Conservation (phyloP, 1,140 invertebrate species). For the Conus betulinus region DNA sequence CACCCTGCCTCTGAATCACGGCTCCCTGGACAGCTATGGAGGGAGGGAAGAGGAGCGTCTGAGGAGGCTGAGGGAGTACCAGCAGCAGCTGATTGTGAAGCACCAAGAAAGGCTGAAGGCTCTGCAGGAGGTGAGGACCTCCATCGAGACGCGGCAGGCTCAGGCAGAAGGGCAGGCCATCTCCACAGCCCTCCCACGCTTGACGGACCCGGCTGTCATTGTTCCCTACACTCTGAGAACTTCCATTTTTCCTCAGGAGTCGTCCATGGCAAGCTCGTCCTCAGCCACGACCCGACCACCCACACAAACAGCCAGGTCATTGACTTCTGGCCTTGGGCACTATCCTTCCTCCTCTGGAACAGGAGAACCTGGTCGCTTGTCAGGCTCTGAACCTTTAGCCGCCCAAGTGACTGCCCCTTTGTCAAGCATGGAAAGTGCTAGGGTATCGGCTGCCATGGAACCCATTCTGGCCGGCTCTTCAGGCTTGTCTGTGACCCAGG, state of each 20-base stretch:
- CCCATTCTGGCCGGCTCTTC: neutral
- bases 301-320: neutral
- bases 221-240: slow-evolving; percentile 27
- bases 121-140: slow-evolving; percentile 59
- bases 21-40: neutral
- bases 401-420: neutral
- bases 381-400: neutral
- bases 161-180: neutral
- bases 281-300: neutral
- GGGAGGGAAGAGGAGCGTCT: slow-evolving; percentile 47
- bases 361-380: neutral
- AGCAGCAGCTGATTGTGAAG: slow-evolving; percentile 56
- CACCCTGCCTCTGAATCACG: neutral
- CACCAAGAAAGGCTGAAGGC: slow-evolving; percentile 63
- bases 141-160: slow-evolving; percentile 58
- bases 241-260: neutral
- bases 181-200: neutral
- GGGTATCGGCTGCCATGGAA: neutral
- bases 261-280: neutral
- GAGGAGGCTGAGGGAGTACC: slow-evolving; percentile 63
- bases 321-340: neutral
- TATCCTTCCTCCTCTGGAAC: neutral
- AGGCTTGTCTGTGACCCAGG: neutral
- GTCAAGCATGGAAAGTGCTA: neutral
- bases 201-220: slow-evolving; percentile 22